phyloP scores from a whole-genome alignment of 2,113 vertebrate genomes.

The Aptenodytes forsteri region DNA sequence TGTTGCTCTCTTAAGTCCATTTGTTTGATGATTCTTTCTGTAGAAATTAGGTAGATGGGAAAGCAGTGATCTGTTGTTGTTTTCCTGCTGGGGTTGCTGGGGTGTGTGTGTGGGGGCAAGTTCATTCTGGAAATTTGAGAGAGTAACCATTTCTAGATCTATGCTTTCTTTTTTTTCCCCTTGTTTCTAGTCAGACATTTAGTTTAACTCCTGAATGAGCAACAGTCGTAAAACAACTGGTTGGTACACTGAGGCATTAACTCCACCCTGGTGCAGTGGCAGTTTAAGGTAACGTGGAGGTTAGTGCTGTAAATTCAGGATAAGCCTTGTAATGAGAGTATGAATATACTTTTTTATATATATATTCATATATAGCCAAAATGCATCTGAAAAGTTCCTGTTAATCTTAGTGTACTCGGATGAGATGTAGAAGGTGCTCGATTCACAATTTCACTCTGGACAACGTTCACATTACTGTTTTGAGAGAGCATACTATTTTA shows the following conservation, averaged over 20 bases:
- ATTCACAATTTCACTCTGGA: not conserved
- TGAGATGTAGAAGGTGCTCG: not conserved
- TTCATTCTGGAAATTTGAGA: not conserved
- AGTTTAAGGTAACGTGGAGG: not conserved
- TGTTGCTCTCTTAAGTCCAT: not conserved
- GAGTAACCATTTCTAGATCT: not conserved
- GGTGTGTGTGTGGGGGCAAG: not conserved
- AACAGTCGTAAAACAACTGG: not conserved
- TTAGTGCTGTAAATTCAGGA: not conserved
- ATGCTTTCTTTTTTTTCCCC: not conserved
- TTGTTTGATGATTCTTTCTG: not conserved
- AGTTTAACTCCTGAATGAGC: not conserved
- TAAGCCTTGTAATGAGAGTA: not conserved
- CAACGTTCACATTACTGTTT: not conserved
- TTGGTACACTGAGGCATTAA: rapidly evolving
- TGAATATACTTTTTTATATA: not conserved
- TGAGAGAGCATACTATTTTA: not conserved
- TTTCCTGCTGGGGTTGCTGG: not conserved
- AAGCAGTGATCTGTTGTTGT: not conserved
- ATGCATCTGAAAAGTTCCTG: not conserved
- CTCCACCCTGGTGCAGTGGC: not conserved
- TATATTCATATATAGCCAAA: not conserved
- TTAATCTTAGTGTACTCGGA: not conserved
- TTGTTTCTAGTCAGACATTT: not conserved
- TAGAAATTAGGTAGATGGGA: not conserved